Conservation (phyloP, 1,140 invertebrate species). For the Diorhabda sublineata region DNA sequence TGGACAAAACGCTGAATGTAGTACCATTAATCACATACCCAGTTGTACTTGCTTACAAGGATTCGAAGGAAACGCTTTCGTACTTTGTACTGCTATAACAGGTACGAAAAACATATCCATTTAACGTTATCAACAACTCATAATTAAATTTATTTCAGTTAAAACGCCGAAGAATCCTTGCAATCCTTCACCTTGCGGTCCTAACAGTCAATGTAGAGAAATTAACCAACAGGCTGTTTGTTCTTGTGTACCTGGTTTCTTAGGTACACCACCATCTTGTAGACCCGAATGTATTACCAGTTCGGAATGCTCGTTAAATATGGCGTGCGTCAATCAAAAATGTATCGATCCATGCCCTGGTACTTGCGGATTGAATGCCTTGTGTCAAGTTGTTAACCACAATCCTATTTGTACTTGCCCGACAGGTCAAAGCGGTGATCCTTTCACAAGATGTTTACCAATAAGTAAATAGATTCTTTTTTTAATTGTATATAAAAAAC, state of each 20-base stretch:
- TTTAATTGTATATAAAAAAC: background rate
- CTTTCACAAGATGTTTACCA: constrained; percentile 56
- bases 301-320: constrained; percentile 59
- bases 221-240: constrained; percentile 58
- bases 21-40: constrained; percentile 67
- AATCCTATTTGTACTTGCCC: constrained; percentile 60
- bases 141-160: constrained; percentile 21
- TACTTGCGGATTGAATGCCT: constrained; percentile 58
- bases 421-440: constrained; percentile 57
- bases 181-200: constrained; percentile 59
- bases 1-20: constrained; percentile 64
- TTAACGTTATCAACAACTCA: background rate
- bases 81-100: constrained; percentile 54
- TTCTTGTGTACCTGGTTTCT: constrained; percentile 58
- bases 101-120: constrained; percentile 41
- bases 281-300: constrained; percentile 60
- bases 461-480: constrained; percentile 41
- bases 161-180: constrained; percentile 53
- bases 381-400: constrained; percentile 60
- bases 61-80: constrained; percentile 68
- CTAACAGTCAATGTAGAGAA: constrained; percentile 60
- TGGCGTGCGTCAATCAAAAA: constrained; percentile 60
- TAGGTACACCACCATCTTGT: constrained; percentile 61
- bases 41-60: constrained; percentile 65
- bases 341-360: constrained; percentile 63